phyloP scores from a whole-genome alignment of 1,140 invertebrate species.

The Brachionus angularis region DNA sequence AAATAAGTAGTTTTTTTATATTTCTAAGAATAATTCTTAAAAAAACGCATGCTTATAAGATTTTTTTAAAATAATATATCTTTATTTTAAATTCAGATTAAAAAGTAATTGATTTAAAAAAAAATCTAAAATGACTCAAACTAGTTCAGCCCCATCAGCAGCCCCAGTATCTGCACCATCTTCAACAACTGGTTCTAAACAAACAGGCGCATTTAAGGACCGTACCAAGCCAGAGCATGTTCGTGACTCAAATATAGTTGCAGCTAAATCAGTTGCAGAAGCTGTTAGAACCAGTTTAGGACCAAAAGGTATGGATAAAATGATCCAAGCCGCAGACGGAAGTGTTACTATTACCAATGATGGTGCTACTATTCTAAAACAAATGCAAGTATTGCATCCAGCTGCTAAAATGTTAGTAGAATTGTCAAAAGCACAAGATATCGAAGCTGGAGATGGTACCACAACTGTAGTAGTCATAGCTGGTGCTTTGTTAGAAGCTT shows the following conservation, averaged over 20 bases:
- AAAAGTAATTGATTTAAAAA: too few species aligned
- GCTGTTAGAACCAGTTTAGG: conserved; percentile 96
- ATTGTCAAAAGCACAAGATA: conserved; percentile 93
- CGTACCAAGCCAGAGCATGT: conserved; percentile 54
- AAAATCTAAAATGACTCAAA: conserved; percentile 40
- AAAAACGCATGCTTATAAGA: too few species aligned
- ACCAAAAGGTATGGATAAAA: conserved; percentile 99
- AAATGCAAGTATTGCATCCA: conserved; percentile 97
- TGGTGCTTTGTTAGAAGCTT: conserved; percentile 87
- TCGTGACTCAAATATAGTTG: conserved; percentile 87
- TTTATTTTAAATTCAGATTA: too few species aligned
- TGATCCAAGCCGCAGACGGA: conserved; percentile 94
- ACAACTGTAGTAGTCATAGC: conserved; percentile 94
- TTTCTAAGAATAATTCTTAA: too few species aligned
- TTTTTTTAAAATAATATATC: too few species aligned
- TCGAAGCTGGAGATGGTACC: conserved; percentile 98
- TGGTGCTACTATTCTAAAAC: conserved; percentile 96
- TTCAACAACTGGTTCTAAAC: neutral
- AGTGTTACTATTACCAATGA: conserved; percentile 99
- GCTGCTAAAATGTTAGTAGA: conserved; percentile 83
- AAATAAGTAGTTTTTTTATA: too few species aligned
- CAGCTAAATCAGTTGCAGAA: conserved; percentile 98
- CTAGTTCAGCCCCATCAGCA: neutral
- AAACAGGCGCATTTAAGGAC: conserved; percentile 7
- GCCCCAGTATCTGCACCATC: too few species aligned